Percentiles rank a stretch among this genome's conserved stretches.
Evolutionary conservation across 1,140 invertebrate species (phyloP).

Genomic region (Bombus waltoni): DNA sequence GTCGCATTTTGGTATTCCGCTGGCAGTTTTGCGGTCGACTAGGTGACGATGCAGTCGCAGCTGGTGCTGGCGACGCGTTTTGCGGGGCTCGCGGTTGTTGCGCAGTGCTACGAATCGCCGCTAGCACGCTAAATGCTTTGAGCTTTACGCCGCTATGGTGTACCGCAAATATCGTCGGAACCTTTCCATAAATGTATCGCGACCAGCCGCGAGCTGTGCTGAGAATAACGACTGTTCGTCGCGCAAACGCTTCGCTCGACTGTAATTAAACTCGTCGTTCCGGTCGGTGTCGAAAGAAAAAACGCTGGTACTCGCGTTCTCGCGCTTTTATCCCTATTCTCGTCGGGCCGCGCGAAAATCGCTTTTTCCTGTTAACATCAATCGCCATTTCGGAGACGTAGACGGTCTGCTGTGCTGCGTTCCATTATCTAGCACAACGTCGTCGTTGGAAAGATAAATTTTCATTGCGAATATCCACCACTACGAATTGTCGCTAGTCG

Average conservation of each 20-base stretch:
- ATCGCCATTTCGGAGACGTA: background rate
- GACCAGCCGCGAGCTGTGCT: background rate
- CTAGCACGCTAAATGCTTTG: slow-evolving; percentile 48
- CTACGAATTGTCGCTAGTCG: background rate
- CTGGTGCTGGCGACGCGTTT: slow-evolving; percentile 56
- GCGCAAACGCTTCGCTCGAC: background rate
- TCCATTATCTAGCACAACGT: background rate
- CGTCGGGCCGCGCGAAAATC: background rate
- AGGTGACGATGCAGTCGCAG: slow-evolving; percentile 63
- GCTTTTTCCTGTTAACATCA: background rate
- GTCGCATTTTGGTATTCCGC: slow-evolving; percentile 64
- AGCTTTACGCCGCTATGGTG: slow-evolving; percentile 48
- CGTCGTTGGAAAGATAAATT: background rate
- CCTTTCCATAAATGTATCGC: slow-evolving; percentile 60
- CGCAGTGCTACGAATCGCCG: slow-evolving; percentile 55
- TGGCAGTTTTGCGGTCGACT: slow-evolving; percentile 63
- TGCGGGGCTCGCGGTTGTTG: slow-evolving; percentile 63
- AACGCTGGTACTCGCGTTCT: background rate
- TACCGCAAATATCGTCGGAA: slow-evolving; percentile 62
- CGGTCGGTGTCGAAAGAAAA: background rate
- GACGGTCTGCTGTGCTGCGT: background rate
- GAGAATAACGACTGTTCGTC: background rate
- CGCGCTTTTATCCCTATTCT: too few relatives aligned
- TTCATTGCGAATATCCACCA: background rate
- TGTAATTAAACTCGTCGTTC: background rate